phyloP scores from a whole-genome alignment of 1,140 invertebrate species.

The Pinna nobilis region DNA sequence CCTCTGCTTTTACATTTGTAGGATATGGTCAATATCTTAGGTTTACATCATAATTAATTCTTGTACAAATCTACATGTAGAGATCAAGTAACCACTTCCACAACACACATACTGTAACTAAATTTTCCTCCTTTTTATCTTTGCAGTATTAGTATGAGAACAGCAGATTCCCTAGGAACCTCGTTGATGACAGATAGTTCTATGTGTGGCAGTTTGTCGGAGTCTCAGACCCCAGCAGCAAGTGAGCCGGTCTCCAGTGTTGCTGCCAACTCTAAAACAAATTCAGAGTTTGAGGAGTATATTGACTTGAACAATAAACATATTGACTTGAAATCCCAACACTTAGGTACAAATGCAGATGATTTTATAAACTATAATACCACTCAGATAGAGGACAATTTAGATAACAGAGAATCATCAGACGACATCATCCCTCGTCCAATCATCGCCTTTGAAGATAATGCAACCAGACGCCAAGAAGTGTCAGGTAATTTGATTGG shows the following conservation, averaged over 20 bases:
- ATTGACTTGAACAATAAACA: conserved; percentile 62
- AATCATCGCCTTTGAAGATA: conserved; percentile 68
- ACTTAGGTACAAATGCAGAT: conserved; percentile 37
- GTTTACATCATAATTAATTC: no score
- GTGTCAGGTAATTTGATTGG: conserved; percentile 53
- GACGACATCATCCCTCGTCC: conserved; percentile 50
- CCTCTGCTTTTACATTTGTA: no score
- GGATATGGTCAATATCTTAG: no score
- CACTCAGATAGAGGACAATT: conserved; percentile 34
- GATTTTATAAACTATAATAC: conserved; percentile 63
- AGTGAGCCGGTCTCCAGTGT: background rate
- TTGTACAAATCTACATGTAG: no score
- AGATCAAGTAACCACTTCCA: no score
- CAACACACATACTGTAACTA: no score
- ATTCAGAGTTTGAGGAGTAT: conserved; percentile 59
- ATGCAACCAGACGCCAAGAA: conserved; percentile 64
- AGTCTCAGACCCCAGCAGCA: conserved; percentile 26
- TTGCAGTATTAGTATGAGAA: conserved; percentile 66
- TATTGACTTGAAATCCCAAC: conserved; percentile 33
- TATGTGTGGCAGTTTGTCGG: conserved; percentile 39
- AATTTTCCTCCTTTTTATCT: conserved; percentile 9
- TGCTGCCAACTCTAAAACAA: conserved; percentile 18
- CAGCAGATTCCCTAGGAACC: conserved; percentile 54
- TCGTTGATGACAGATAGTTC: conserved; percentile 44
- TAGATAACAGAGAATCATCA: conserved; percentile 46